These are phyloP conservation scores for Paramacrobiotus metropolitanus DNA, from an alignment of 1,140 invertebrate species.

Conservation along the genomic window DNA sequence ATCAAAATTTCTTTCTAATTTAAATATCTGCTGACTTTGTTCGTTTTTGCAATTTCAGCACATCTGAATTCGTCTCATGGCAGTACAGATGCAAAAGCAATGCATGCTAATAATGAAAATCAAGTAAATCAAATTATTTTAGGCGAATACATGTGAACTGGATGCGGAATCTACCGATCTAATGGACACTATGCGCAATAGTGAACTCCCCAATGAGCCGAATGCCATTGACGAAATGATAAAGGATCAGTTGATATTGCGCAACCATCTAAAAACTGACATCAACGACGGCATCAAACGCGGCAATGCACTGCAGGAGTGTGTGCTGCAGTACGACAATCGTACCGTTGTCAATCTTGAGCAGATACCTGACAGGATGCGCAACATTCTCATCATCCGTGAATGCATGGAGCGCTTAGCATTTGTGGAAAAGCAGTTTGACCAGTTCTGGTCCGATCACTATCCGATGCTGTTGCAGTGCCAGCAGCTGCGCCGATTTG, in stretches of 20 bases:
- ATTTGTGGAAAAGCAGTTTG: neutral
- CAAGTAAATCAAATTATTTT: too few relatives aligned
- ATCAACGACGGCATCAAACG: neutral
- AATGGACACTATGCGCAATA: conserved; percentile 1
- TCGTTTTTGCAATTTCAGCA: too few relatives aligned
- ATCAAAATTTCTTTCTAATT: too few relatives aligned
- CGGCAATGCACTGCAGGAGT: neutral
- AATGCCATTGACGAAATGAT: neutral
- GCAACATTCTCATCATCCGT: neutral
- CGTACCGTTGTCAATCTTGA: neutral
- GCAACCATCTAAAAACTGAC: neutral
- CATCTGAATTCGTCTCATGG: too few relatives aligned
- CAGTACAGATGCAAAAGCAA: too few relatives aligned
- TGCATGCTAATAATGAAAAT: too few relatives aligned
- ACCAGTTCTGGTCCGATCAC: conserved; percentile 4
- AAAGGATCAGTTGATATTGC: neutral
- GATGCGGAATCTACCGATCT: neutral
- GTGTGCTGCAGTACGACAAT: neutral
- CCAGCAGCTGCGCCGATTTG: neutral
- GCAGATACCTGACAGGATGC: neutral
- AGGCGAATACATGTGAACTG: neutral
- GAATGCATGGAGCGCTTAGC: neutral
- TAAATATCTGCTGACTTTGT: too few relatives aligned
- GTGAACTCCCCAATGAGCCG: neutral
- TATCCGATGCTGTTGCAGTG: neutral